Evolutionary conservation across 2,888 invertebrate species (phyloP), one percentile per base, ranked within the genome.

Genomic region (Doris montereyensis): DNA sequence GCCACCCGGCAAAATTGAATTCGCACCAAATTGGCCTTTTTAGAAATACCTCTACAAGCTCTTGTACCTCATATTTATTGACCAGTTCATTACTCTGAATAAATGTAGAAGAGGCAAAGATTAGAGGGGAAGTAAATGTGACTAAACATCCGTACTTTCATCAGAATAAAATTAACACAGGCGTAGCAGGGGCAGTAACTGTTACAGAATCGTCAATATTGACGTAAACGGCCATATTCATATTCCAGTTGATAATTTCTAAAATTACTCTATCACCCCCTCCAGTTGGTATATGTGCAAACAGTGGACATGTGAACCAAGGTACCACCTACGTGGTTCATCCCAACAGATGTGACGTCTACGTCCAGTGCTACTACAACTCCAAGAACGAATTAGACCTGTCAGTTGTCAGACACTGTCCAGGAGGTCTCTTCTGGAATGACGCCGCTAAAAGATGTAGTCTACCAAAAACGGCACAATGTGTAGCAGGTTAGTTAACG

Each of bases 361-460:
- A 74, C 74, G 52, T 78, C 32, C 78, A 78, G 68, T 78, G 78
- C 32, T 78, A 78, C 78, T 78, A 74, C 58, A 52, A 78, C 67
- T 26, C 32, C 30, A 62, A 8, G 1, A 26, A 3, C 30, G 28
- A 30, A 32, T n/a, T 74, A 0, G 78, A 78, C 58, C 65, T 78
- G 17, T 73, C 57, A 3, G 74, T 78, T 34, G 78, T 78, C 57
- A 41, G 78, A 24, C 65, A 73, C 1, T 78, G 78, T 26, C 68
- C 74, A 0, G 34, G 32, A 67, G 78, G 78, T 5, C 78, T 74
- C 10, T 58, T 52, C 74, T 78, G 57, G 57, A 71, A 71, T 41
- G 3, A 28, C 1, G 10, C 2, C 1, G 67, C 34, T 41, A 77
- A 77, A 10, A 72, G 52, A 24, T 77, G 77, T 34, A 41, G 34